Evolutionary conservation across 2,797 vertebrate genomes (phyloP).

Genomic region (Gobio occitaniae): DNA sequence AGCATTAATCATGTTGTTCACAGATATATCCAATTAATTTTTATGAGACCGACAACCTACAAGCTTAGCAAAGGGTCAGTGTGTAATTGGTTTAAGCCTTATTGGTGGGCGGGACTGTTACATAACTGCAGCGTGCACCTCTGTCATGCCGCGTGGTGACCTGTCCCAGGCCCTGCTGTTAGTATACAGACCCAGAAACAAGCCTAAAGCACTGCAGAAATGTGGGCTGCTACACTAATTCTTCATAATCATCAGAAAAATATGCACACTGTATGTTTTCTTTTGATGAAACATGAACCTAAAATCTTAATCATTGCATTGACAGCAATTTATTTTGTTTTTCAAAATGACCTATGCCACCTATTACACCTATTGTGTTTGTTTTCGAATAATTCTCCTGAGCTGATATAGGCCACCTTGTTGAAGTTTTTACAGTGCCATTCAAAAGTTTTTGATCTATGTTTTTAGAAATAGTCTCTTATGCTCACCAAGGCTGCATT

Average conservation of each 20-base stretch:
- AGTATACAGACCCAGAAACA: constrained; percentile 4
- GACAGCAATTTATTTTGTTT: neutral
- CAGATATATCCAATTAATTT: neutral
- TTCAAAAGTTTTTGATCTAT: too few species aligned
- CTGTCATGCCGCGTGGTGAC: constrained; percentile 6
- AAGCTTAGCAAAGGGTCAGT: neutral
- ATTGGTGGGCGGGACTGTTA: constrained; percentile 14
- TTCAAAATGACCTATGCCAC: neutral
- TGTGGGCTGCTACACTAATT: neutral
- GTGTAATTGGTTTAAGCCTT: neutral
- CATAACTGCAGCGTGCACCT: constrained; percentile 24
- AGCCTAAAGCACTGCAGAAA: neutral
- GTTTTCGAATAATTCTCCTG: neutral
- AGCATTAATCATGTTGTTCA: neutral
- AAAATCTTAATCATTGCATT: neutral
- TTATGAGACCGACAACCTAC: neutral
- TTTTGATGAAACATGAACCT: neutral
- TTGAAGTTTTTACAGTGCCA: neutral
- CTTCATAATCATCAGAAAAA: constrained; percentile 9
- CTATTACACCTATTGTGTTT: neutral
- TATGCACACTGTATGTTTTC: neutral
- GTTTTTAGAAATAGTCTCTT: too few species aligned
- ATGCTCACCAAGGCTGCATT: too few species aligned
- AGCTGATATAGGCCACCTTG: neutral
- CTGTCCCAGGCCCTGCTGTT: neutral